These are phyloP conservation scores for Lapara coniferarum DNA, from an alignment of 2,888 invertebrate species.

Conservation along the genomic window DNA sequence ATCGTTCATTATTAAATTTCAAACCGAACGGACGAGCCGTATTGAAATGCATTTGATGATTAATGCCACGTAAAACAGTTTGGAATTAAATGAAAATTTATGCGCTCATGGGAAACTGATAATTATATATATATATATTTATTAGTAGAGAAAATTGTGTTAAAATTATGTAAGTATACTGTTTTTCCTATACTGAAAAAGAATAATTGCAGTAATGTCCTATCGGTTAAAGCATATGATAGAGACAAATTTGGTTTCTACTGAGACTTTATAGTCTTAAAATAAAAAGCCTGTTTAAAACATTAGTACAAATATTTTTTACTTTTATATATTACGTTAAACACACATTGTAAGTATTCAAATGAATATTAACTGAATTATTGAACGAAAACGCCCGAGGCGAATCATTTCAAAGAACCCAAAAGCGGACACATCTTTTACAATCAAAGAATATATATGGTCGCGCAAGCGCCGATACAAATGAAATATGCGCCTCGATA, in stretches of 20 bases:
- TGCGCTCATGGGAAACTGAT: background rate
- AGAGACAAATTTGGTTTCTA: too few relatives aligned
- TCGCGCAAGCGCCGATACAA: conserved; percentile 60
- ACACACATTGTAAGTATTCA: conserved; percentile 31
- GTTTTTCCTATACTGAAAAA: too few relatives aligned
- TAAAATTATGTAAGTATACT: too few relatives aligned
- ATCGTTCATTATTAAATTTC: conserved; percentile 58
- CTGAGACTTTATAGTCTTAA: too few relatives aligned
- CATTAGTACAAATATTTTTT: background rate
- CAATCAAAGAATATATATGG: conserved; percentile 75
- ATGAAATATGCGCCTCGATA: conserved; percentile 74
- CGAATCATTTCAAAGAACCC: conserved; percentile 45
- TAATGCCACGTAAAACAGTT: conserved; percentile 44
- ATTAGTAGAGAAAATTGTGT: too few relatives aligned
- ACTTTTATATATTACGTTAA: background rate
- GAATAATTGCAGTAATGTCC: too few relatives aligned
- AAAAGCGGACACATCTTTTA: conserved; percentile 74
- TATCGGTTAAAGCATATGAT: too few relatives aligned
- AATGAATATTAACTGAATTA: conserved; percentile 59
- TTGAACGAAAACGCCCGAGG: conserved; percentile 45
- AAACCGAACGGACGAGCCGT: conserved; percentile 20
- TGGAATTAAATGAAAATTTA: background rate
- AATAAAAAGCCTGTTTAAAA: too few relatives aligned
- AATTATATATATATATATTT: too few relatives aligned
- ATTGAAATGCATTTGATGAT: conserved; percentile 34